Conservation (phyloP, 1,140 invertebrate species). For the Drosophila ogumai region DNA sequence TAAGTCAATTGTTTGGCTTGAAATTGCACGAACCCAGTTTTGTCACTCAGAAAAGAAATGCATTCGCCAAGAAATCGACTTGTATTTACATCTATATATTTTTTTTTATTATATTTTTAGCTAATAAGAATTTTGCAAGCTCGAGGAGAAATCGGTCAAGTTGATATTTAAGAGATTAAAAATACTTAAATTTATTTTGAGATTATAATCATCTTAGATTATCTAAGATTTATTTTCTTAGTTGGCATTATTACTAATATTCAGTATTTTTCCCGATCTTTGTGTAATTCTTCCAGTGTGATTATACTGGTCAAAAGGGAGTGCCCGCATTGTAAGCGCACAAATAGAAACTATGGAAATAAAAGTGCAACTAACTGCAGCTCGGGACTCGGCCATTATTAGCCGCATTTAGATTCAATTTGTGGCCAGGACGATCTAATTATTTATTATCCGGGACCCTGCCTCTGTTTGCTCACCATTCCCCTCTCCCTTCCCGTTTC, state of each 20-base stretch:
- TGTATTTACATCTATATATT: not conserved
- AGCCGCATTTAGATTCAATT: slow-evolving; percentile 78
- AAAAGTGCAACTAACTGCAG: slow-evolving; percentile 45
- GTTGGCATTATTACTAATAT: not conserved
- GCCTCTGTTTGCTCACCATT: slow-evolving; percentile 32
- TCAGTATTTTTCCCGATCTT: not conserved
- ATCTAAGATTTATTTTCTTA: not conserved
- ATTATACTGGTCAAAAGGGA: not conserved
- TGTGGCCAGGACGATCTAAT: slow-evolving; percentile 66
- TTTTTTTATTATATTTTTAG: too few species aligned
- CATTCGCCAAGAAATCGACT: not conserved
- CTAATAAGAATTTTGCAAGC: too few species aligned
- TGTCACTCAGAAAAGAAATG: slow-evolving; percentile 13
- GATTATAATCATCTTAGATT: too few species aligned
- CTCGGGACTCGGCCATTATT: slow-evolving; percentile 46
- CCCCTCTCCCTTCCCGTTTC: not conserved
- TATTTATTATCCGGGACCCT: slow-evolving; percentile 60
- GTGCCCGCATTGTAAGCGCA: not conserved
- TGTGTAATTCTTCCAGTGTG: not conserved
- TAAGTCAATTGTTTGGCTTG: slow-evolving; percentile 78
- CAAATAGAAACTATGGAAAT: slow-evolving; percentile 10
- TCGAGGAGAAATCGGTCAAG: too few species aligned
- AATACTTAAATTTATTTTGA: not conserved
- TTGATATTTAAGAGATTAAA: not conserved
- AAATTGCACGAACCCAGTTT: slow-evolving; percentile 27